Base-by-base conservation (phyloP, 2,797 vertebrate genomes). In the Acridotheres tristis region DNA sequence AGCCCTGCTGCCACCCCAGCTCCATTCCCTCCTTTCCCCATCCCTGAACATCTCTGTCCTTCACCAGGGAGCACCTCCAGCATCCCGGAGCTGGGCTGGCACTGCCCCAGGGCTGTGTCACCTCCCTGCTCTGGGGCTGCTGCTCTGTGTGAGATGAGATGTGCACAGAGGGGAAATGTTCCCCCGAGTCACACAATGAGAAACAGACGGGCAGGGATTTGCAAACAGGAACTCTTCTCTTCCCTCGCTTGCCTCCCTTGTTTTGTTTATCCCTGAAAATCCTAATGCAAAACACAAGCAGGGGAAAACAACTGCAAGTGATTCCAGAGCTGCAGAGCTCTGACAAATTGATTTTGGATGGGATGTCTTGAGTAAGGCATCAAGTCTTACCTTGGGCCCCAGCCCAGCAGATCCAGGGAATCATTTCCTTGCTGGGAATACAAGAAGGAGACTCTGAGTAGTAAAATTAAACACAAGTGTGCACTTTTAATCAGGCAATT, bases 141-240 rank as follows among this genome's bases (percentile, higher is more conserved):
- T 55, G 57, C 10, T 16, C 11, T 36, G 23, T 74, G 83, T 50
- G 25, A 38, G 27, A 72, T 4, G 57, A 79, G 73, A 71, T 32
- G 67, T 57, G 29, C 65, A 62, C 86, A 80, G 92, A 10, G 34
- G 38, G 82, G 58, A 95, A 88, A 94, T 0, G 34, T 32, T 87
- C 78, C 90, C 93, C 0, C 10, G 78, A 67, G 68, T 14, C 82
- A 51, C 84, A 38, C 68, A 82, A 96, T 47, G 94, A 95, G 95
- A 91, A 96, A 81, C 97, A 98, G 97, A 97, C 95, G 97, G 96
- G 83, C 76, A 94, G 72, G 1, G n/a, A 73, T 71, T 85, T 95
- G 94, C 89, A 96, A 92, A 96, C 94, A 76, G 92, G 96, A 97
- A 96, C 92, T 73, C 66, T 74, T 79, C 27, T 38, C 84, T 92